Evolutionary conservation across 2,888 invertebrate species (phyloP), one percentile per base, ranked within the genome.

Genomic region (Apodemia hepburni): DNA sequence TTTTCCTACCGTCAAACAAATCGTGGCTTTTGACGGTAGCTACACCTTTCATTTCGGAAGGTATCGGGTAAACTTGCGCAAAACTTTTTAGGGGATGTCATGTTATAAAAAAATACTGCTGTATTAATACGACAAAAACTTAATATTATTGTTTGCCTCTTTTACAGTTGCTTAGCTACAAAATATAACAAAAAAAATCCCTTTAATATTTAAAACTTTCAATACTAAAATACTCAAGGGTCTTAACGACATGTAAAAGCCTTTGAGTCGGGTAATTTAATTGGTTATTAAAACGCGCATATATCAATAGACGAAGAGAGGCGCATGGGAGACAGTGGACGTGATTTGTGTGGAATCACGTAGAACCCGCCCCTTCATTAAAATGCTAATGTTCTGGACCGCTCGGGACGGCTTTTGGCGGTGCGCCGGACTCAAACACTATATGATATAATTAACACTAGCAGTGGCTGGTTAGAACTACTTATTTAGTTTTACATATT

Each of bases 261-360:
- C 54, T 29, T 27, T 29, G 15, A 29, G 27, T 15, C 54, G 29
- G 12, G 15, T 57, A 83, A 77, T 82, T 81, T 84, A 86, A 86
- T 87, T 85, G 86, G 88, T 85, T 85, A 87, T 88, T 88, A 87
- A 84, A 84, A 82, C 80, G 80, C 69, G 83, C 86, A 87, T 87
- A 84, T 82, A 85, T 87, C 86, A 85, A 82, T 72, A 71, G 71
- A 69, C 71, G 69, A 68, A 67, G 70, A 69, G 70, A 69, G 71
- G 71, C 75, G 82, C 79, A 81, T 78, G 80, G 80, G 81, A 79
- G 80, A 77, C 73, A 71, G 70, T 71, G 74, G 79, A 75, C 77
- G 73, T 80, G 81, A 85, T 84, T 84, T 82, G 84, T 83, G 80
- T 75, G 76, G 74, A 71, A 71, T 74, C 72, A 65, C 62, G 60